Conservation (phyloP, 2,888 invertebrate genomes). For the Leptinotarsa haldemani region DNA sequence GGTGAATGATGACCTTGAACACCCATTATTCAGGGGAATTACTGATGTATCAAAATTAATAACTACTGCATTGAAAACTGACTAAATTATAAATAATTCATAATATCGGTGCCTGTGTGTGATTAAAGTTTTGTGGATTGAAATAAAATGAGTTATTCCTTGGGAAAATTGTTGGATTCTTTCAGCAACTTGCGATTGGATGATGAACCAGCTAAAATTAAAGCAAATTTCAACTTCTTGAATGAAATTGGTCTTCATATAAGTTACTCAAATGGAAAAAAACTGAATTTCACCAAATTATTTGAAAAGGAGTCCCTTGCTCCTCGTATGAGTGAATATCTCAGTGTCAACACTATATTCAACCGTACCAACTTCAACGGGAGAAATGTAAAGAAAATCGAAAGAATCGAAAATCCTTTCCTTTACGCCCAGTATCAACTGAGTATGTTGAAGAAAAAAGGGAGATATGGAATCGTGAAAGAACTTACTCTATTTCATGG, state of each 20-base stretch:
- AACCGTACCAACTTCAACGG: no score
- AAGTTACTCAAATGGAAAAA: neutral
- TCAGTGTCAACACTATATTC: no score
- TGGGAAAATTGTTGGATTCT: neutral
- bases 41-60: no score
- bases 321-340: no score
- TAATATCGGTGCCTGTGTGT: no score
- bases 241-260: neutral
- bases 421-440: constrained; percentile 6
- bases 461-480: neutral
- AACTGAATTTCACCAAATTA: no score
- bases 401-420: constrained; percentile 4
- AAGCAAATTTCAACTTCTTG: neutral
- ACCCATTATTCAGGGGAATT: no score
- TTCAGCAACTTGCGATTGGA: neutral
- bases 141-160: constrained; percentile 10
- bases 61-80: no score
- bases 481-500: constrained; percentile 14
- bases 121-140: neutral
- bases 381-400: neutral
- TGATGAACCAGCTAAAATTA: neutral
- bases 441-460: neutral
- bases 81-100: no score
- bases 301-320: no score
- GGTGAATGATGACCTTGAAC: no score